These are phyloP conservation scores for Lasioglossum villosulum DNA, from an alignment of 2,888 invertebrate species.

Conservation along the genomic window DNA sequence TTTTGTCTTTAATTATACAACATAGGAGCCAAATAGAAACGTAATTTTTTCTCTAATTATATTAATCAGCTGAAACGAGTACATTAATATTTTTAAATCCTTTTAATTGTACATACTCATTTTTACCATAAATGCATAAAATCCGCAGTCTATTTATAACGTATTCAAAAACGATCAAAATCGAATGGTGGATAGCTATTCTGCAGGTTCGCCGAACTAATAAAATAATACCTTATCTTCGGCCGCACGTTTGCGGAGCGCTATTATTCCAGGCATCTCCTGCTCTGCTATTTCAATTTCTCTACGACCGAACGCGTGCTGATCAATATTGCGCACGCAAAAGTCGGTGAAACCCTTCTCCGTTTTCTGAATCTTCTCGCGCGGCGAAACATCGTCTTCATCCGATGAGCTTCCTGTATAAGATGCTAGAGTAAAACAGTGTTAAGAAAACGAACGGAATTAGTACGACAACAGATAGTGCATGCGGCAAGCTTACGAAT, in stretches of 20 bases:
- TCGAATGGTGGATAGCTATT: background rate
- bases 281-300: constrained; percentile 99
- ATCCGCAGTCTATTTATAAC: no score
- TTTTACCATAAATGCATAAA: no score
- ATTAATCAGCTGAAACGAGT: no score
- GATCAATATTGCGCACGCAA: constrained; percentile 97
- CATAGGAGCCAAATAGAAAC: no score
- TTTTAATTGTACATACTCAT: no score
- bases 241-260: constrained; percentile 94
- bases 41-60: no score
- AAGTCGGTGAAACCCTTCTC: constrained; percentile 94
- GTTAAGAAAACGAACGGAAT: constrained; percentile 72
- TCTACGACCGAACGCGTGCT: constrained; percentile 96
- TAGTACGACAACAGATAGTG: constrained; percentile 72
- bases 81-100: no score
- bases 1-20: no score
- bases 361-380: constrained; percentile 96
- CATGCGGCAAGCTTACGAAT: constrained; percentile 12
- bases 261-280: constrained; percentile 99
- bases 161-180: no score
- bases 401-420: constrained; percentile 95
- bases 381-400: constrained; percentile 96
- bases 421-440: constrained; percentile 81
- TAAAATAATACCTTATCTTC: constrained; percentile 89
- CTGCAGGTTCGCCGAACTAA: background rate